Evolutionary conservation across 2,888 invertebrate genomes (phyloP).

Genomic region (Pollenia labialis): DNA sequence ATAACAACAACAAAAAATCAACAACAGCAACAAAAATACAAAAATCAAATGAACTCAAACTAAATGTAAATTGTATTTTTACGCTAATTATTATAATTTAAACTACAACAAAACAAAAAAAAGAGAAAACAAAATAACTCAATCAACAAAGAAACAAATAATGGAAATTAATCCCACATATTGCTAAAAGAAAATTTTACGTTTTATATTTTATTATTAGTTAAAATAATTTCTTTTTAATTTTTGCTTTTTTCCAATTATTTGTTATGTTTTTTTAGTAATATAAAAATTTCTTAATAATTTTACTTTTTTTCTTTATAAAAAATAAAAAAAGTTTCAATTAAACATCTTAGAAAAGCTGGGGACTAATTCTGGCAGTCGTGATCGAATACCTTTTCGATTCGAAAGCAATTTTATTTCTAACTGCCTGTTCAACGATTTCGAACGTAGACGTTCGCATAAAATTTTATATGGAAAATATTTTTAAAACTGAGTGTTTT

Average conservation of each 20-base stretch:
- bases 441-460: too few relatives aligned
- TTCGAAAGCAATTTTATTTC: too few relatives aligned
- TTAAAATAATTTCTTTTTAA: constrained; percentile 33
- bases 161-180: constrained; percentile 66
- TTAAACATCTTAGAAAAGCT: not conserved
- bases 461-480: too few relatives aligned
- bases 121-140: constrained; percentile 51
- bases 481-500: too few relatives aligned
- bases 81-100: constrained; percentile 83
- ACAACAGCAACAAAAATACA: constrained; percentile 76
- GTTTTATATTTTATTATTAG: constrained; percentile 1
- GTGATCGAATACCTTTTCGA: too few relatives aligned
- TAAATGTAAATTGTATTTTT: constrained; percentile 83
- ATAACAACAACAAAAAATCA: constrained; percentile 75
- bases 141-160: constrained; percentile 56
- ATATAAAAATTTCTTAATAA: constrained; percentile 15
- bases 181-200: constrained; percentile 46
- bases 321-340: not conserved
- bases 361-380: too few relatives aligned
- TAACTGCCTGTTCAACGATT: too few relatives aligned
- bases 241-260: not conserved
- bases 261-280: constrained; percentile 1
- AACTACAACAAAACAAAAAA: constrained; percentile 35
- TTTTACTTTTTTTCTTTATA: constrained; percentile 5
- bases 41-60: constrained; percentile 84